These are phyloP conservation scores for Ectemnius continuus DNA, from an alignment of 2,888 invertebrate genomes.

Conservation along the genomic window DNA sequence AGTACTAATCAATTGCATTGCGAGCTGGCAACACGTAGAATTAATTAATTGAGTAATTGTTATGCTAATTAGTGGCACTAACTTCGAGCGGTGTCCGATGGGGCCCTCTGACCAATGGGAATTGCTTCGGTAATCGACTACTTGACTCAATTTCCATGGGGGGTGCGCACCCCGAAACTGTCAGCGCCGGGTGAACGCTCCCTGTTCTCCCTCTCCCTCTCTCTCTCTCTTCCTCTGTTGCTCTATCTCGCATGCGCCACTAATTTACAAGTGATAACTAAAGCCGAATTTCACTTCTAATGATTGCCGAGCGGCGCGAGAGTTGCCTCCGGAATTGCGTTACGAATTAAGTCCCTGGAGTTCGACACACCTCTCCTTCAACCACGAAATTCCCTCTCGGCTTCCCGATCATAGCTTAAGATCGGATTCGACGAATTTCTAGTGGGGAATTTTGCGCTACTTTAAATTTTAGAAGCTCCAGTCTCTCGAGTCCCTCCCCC, in stretches of 20 bases:
- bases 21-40: constrained; percentile 24
- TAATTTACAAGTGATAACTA: constrained; percentile 3
- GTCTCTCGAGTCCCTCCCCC: too few relatives aligned
- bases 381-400: too few relatives aligned
- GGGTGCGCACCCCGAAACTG: constrained; percentile 12
- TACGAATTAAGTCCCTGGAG: too few relatives aligned
- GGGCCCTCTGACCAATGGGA: constrained; percentile 38
- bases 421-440: too few relatives aligned
- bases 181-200: constrained; percentile 21
- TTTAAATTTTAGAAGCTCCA: too few relatives aligned
- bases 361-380: too few relatives aligned
- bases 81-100: constrained; percentile 42
- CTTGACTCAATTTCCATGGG: constrained; percentile 39
- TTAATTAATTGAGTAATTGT: constrained; percentile 54
- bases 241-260: background rate
- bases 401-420: too few relatives aligned
- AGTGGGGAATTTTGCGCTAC: too few relatives aligned
- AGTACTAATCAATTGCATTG: constrained; percentile 45
- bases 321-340: too few relatives aligned
- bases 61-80: constrained; percentile 47
- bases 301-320: background rate
- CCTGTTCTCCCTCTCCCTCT: too few relatives aligned
- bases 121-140: constrained; percentile 43
- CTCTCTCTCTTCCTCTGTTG: too few relatives aligned
- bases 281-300: background rate